phyloP scores from a whole-genome alignment of 2,888 invertebrate species.

The Hypolimnas misippus region DNA sequence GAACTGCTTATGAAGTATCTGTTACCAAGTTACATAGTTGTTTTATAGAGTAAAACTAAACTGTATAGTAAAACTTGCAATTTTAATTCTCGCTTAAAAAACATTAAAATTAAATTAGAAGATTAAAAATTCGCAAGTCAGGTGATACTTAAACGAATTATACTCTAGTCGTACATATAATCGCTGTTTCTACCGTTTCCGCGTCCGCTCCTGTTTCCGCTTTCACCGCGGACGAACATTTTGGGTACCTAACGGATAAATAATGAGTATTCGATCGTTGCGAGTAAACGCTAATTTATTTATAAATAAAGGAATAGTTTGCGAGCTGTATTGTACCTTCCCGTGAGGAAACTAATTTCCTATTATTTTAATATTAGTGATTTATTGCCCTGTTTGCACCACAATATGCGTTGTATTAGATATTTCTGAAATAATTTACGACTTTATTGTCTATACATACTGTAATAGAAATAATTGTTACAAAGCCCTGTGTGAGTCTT shows the following conservation, averaged over 20 bases:
- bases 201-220: neutral
- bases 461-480: too few relatives aligned
- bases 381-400: slow-evolving; percentile 8
- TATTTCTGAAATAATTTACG: neutral
- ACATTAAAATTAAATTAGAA: too few relatives aligned
- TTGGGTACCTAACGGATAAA: slow-evolving; percentile 20
- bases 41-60: too few relatives aligned
- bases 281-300: slow-evolving; percentile 29
- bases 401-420: neutral
- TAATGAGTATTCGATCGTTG: slow-evolving; percentile 31
- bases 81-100: too few relatives aligned
- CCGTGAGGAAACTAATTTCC: slow-evolving; percentile 17
- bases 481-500: too few relatives aligned
- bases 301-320: slow-evolving; percentile 26
- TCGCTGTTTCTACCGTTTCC: neutral
- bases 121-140: too few relatives aligned
- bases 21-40: too few relatives aligned
- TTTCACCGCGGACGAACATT: neutral
- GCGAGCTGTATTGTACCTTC: slow-evolving; percentile 23
- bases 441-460: neutral
- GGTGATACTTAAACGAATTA: too few relatives aligned
- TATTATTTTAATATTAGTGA: slow-evolving; percentile 20
- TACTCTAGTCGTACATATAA: neutral
- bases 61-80: too few relatives aligned
- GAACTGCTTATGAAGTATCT: too few relatives aligned